Conservation (phyloP, 2,888 invertebrate species). For the Aspidiotus rigidus region DNA sequence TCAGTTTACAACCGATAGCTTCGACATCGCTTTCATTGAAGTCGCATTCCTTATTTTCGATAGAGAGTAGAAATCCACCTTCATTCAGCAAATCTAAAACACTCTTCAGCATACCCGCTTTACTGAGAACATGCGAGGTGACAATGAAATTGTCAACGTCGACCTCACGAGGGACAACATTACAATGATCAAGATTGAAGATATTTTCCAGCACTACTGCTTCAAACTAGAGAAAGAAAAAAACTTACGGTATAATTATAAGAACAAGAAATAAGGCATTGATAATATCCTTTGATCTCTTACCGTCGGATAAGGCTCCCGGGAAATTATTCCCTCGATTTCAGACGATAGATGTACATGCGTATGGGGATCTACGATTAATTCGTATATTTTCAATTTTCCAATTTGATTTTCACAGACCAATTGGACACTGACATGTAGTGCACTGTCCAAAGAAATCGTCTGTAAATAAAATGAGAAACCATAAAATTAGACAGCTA, state of each 20-base stretch:
- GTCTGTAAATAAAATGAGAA: no score
- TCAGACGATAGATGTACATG: neutral
- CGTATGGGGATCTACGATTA: neutral
- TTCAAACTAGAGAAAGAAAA: no score
- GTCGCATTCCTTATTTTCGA: conserved; percentile 46
- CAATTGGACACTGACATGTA: conserved; percentile 29
- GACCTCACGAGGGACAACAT: no score
- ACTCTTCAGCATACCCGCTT: neutral
- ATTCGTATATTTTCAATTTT: conserved; percentile 25
- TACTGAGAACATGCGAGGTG: neutral
- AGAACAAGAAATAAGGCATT: no score
- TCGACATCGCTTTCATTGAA: conserved; percentile 38
- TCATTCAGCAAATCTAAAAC: conserved; percentile 37
- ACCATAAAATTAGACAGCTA: no score
- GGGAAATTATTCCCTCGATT: neutral
- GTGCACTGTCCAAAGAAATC: neutral
- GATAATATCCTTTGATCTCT: neutral
- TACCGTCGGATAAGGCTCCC: conserved; percentile 7
- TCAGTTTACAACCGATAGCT: conserved; percentile 47
- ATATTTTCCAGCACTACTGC: no score
- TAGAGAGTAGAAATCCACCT: conserved; percentile 58
- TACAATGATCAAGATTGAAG: no score
- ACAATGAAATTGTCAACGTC: neutral
- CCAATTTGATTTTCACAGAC: conserved; percentile 29
- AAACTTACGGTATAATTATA: no score